A percentile compares a stretch with the other conserved stretches of the same genome.
phyloP scores from a whole-genome alignment of 2,888 invertebrate genomes.

The Lamellibrachia columna region DNA sequence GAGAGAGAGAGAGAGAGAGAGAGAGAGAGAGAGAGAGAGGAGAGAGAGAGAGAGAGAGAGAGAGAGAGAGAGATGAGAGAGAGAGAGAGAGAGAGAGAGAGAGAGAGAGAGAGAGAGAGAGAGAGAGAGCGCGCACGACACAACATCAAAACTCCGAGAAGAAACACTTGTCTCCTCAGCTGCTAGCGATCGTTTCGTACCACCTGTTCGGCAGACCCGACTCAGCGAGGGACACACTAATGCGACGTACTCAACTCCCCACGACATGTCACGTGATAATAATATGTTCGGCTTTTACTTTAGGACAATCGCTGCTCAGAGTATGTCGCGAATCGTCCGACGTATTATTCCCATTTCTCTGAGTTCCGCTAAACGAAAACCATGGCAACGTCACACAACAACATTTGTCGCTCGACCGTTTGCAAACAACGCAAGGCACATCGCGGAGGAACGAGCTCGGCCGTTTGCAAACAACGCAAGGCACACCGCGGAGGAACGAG shows the following conservation, averaged over 20 bases:
- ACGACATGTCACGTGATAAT: not conserved
- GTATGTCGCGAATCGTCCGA: not conserved
- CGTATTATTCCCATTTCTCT: not conserved
- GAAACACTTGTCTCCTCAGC: not conserved
- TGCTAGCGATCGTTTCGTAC: not conserved
- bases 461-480: no score
- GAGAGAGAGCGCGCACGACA: not conserved
- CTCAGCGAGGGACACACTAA: not conserved
- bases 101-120: conserved; percentile 19
- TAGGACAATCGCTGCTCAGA: not conserved
- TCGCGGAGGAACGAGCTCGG: not conserved
- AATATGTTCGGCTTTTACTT: not conserved
- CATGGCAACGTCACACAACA: conserved; percentile 8
- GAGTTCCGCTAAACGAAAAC: not conserved
- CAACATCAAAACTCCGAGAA: conserved; percentile 10
- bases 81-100: conserved; percentile 19
- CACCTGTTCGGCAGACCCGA: not conserved
- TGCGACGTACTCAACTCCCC: not conserved
- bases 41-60: conserved; percentile 19
- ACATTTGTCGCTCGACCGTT: not conserved
- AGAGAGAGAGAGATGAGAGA: not conserved
- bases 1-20: conserved; percentile 19
- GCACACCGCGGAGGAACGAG: no score
- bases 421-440: not conserved
- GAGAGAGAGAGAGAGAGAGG: not conserved